These are phyloP conservation scores for Protobothrops flavoviridis DNA, from an alignment of 2,113 vertebrate genomes.

Conservation along the genomic window DNA sequence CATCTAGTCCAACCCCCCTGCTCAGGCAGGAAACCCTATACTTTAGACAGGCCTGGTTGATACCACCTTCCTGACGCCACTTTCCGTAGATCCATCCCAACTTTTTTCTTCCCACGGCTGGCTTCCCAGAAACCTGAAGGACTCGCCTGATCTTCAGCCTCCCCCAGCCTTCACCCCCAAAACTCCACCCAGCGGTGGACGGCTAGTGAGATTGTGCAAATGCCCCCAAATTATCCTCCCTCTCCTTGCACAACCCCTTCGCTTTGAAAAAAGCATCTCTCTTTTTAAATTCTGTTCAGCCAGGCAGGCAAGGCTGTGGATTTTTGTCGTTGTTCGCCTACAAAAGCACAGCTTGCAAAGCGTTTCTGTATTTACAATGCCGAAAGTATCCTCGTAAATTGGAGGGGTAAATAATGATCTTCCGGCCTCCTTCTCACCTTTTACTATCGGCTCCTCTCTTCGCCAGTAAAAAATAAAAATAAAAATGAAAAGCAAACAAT, in stretches of 20 bases:
- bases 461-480: too few species aligned
- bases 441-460: too few species aligned
- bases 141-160: not conserved
- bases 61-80: not conserved
- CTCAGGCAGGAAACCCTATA: too few species aligned
- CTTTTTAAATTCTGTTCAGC: not conserved
- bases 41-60: not conserved
- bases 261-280: not conserved
- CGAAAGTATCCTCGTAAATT: not conserved
- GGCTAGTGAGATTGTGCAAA: not conserved
- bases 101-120: not conserved
- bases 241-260: not conserved
- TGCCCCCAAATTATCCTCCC: rapidly evolving
- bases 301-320: not conserved
- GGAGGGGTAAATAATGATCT: not conserved
- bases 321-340: not conserved
- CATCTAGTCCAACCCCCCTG: too few species aligned
- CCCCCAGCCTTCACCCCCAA: not conserved
- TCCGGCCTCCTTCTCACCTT: not conserved
- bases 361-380: not conserved
- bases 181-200: not conserved
- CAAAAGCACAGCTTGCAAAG: not conserved
- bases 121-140: not conserved
- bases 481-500: not conserved
- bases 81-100: not conserved